Conservation (phyloP, 1,140 invertebrate genomes). For the Dinothrombium tinctorium region DNA sequence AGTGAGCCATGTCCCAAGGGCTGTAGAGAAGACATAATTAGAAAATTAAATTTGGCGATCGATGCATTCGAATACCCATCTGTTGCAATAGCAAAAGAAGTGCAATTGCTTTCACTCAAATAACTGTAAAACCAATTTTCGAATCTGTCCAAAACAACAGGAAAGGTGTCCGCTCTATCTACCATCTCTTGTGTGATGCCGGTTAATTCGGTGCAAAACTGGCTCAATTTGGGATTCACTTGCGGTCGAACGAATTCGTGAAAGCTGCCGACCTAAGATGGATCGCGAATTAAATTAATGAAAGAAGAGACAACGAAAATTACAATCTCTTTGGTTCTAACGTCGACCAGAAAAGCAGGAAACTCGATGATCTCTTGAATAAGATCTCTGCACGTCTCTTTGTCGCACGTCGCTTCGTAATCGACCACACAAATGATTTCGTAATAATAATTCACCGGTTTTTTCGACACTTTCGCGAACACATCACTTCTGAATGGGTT, state of each 20-base stretch:
- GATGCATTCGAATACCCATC: constrained; percentile 25
- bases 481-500: too few species aligned
- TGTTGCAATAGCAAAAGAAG: constrained; percentile 27
- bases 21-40: constrained; percentile 16
- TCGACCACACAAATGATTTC: constrained; percentile 6
- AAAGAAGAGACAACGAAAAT: constrained; percentile 10
- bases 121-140: constrained; percentile 27
- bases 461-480: too few species aligned
- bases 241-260: constrained; percentile 38
- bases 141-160: constrained; percentile 26
- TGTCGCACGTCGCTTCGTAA: constrained; percentile 5
- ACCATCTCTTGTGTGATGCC: constrained; percentile 33
- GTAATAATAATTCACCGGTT: too few species aligned
- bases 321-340: constrained; percentile 29
- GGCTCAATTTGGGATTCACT: constrained; percentile 26
- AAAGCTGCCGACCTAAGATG: constrained; percentile 26
- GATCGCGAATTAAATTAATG: constrained; percentile 15
- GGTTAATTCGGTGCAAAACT: constrained; percentile 39
- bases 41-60: not conserved
- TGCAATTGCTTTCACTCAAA: constrained; percentile 20
- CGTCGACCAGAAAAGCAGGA: constrained; percentile 39
- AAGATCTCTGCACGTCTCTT: constrained; percentile 11
- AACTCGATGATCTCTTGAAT: constrained; percentile 45
- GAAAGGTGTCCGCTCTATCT: constrained; percentile 27
- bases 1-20: constrained; percentile 35